Percentiles rank a stretch among this genome's conserved stretches.
Evolutionary conservation across 2,888 invertebrate species (phyloP).

Genomic region (Malthinus flaveolus): DNA sequence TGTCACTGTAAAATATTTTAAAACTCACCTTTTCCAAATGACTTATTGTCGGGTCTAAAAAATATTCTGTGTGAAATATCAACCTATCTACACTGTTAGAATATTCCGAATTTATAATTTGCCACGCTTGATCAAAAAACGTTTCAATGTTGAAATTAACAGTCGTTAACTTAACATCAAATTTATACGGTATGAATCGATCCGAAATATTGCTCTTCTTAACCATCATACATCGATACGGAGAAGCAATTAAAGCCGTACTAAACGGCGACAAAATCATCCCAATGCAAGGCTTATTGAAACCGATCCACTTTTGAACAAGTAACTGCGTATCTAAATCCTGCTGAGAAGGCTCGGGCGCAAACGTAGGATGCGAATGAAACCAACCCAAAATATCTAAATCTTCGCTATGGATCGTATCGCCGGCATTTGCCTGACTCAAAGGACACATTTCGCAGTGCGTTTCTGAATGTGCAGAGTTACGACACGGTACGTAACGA

Average conservation of each 20-base stretch:
- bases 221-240: slow-evolving; percentile 63
- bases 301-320: slow-evolving; percentile 61
- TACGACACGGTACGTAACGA: slow-evolving; percentile 66
- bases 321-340: slow-evolving; percentile 69
- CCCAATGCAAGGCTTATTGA: slow-evolving; percentile 63
- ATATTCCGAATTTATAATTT: slow-evolving; percentile 43
- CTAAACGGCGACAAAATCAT: slow-evolving; percentile 70
- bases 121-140: slow-evolving; percentile 52
- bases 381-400: slow-evolving; percentile 70
- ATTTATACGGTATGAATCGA: slow-evolving; percentile 58
- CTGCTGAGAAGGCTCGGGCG: slow-evolving; percentile 68
- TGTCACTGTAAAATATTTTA: too few species aligned
- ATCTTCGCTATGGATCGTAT: slow-evolving; percentile 54
- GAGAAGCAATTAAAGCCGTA: slow-evolving; percentile 58
- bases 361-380: slow-evolving; percentile 76
- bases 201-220: slow-evolving; percentile 48
- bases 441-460: slow-evolving; percentile 82
- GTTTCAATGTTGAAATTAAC: slow-evolving; percentile 45
- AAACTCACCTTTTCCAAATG: slow-evolving; percentile 60
- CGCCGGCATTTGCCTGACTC: slow-evolving; percentile 66
- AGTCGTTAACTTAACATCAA: slow-evolving; percentile 56
- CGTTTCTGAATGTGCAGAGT: slow-evolving; percentile 64
- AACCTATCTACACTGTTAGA: slow-evolving; percentile 41
- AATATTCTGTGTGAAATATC: slow-evolving; percentile 54
- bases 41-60: slow-evolving; percentile 57